A percentile compares a stretch with the other conserved stretches of the same genome.
These are phyloP conservation scores for Amphiprion ocellaris DNA, from an alignment of 2,113 vertebrate genomes.

Conservation along the genomic window DNA sequence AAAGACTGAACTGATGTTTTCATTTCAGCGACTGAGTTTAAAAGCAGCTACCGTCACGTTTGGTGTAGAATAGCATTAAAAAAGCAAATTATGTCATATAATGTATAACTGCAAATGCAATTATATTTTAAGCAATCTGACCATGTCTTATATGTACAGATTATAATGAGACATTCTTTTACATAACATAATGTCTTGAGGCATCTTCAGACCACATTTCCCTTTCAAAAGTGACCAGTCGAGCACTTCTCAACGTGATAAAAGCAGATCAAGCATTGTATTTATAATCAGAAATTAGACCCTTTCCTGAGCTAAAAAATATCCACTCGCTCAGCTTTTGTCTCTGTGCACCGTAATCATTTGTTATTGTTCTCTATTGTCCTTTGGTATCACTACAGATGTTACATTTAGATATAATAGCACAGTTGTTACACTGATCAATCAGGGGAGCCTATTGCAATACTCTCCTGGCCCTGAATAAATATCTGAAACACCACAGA, in stretches of 20 bases:
- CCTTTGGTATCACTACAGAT: constrained; percentile 9
- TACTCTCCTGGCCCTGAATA: neutral
- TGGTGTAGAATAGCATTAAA: no score
- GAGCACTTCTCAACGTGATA: neutral
- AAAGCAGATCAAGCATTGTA: neutral
- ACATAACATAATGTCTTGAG: no score
- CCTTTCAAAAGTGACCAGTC: no score
- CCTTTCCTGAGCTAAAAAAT: neutral
- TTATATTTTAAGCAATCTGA: no score
- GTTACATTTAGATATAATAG: constrained; percentile 23
- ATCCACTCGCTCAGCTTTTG: neutral
- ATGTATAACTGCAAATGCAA: no score
- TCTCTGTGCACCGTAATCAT: constrained; percentile 21
- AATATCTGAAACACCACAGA: neutral
- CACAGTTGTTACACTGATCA: constrained; percentile 29
- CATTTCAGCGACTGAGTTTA: no score
- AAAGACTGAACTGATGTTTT: no score
- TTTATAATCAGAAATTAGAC: neutral
- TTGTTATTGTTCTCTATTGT: constrained; percentile 37
- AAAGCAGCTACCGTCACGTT: no score
- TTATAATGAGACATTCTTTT: no score
- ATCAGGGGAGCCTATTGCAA: neutral
- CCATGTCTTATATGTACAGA: no score
- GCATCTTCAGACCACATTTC: no score
- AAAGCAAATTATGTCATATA: no score